A percentile compares a stretch with the other conserved stretches of the same genome.
Conservation (phyloP, 1,140 invertebrate genomes). For the Gyrodactylus salaris region DNA sequence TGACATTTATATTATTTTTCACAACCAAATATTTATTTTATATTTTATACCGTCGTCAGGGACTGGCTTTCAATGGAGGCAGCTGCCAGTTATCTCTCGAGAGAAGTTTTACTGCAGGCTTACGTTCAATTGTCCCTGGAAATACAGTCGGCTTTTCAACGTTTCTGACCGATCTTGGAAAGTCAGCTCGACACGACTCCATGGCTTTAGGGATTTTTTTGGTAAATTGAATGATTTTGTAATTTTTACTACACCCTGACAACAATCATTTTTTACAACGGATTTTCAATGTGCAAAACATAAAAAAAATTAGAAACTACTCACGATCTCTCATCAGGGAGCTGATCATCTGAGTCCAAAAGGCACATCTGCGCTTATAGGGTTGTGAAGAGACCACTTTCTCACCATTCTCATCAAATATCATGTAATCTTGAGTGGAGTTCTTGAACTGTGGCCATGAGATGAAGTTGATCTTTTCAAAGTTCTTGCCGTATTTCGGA, state of each 20-base stretch:
- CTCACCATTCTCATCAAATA: not conserved
- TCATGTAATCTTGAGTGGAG: not conserved
- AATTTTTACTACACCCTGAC: not conserved
- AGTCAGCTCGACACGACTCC: not conserved
- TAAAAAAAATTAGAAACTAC: not conserved
- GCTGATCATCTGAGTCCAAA: not conserved
- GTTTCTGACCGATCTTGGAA: not conserved
- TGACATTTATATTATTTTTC: too few relatives aligned
- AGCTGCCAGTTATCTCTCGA: not conserved
- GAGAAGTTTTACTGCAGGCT: not conserved
- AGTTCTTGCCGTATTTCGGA: not conserved
- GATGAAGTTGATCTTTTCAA: not conserved
- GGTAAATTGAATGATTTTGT: not conserved
- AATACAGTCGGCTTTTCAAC: too few relatives aligned
- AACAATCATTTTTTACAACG: not conserved
- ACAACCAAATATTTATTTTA: too few relatives aligned
- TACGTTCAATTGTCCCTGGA: too few relatives aligned
- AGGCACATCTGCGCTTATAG: not conserved
- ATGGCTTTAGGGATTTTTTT: not conserved
- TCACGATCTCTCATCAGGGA: not conserved
- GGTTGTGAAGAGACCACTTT: not conserved
- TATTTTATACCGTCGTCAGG: too few relatives aligned
- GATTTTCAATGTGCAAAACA: not conserved
- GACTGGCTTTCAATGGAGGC: not conserved
- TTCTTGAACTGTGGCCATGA: not conserved